Evolutionary conservation across 1,140 invertebrate species (phyloP).

Genomic region (Camponotus floridanus): DNA sequence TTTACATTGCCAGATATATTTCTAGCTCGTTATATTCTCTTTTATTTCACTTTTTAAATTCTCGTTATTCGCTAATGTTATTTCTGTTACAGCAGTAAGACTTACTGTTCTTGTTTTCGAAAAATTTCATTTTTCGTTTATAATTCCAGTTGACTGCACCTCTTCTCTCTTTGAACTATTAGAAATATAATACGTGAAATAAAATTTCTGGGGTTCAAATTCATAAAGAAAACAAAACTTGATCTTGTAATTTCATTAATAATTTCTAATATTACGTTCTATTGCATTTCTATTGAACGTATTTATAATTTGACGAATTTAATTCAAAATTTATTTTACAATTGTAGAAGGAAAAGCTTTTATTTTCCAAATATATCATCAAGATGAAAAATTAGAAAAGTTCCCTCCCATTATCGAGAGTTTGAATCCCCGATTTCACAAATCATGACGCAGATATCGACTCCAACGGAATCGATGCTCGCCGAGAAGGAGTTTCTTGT

Average conservation of each 20-base stretch:
- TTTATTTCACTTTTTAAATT: background rate
- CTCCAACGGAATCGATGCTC: slow-evolving; percentile 20
- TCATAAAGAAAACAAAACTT: background rate
- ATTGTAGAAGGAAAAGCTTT: slow-evolving; percentile 7
- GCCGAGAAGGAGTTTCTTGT: slow-evolving; percentile 16
- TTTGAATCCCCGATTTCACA: slow-evolving; percentile 33
- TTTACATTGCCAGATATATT: background rate
- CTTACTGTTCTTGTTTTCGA: slow-evolving; percentile 14
- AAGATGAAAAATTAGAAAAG: slow-evolving; percentile 37
- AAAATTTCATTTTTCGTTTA: slow-evolving; percentile 23
- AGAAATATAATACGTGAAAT: background rate
- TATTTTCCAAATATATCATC: slow-evolving; percentile 23
- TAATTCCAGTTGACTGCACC: background rate
- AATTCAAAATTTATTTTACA: slow-evolving; percentile 23
- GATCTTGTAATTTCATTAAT: background rate
- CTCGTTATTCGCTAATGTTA: background rate
- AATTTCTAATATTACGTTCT: background rate
- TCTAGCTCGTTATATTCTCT: slow-evolving; percentile 10
- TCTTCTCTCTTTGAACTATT: slow-evolving; percentile 8
- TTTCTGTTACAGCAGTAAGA: slow-evolving; percentile 15
- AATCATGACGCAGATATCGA: slow-evolving; percentile 47
- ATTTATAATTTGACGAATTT: slow-evolving; percentile 33
- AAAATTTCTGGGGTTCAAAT: slow-evolving; percentile 21
- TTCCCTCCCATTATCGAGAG: slow-evolving; percentile 1
- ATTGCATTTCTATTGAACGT: slow-evolving; percentile 11